phyloP scores from a whole-genome alignment of 2,888 invertebrate genomes.

The Ganaspis brasiliensis region DNA sequence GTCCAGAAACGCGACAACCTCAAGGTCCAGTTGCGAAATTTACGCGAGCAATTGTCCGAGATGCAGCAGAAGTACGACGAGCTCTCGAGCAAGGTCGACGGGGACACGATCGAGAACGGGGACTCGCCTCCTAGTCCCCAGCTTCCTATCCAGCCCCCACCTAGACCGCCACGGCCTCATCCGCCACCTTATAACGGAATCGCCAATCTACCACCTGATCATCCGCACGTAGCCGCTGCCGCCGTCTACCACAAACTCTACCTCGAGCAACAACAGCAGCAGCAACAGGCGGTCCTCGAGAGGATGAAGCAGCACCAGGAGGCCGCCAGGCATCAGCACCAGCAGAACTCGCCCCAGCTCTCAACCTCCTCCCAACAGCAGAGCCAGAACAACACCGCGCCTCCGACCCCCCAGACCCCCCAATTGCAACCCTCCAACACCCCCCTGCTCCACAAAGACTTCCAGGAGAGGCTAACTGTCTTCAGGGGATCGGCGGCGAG shows the following conservation, averaged over 20 bases:
- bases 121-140: constrained; percentile 79
- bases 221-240: constrained; percentile 81
- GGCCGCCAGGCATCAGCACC: constrained; percentile 82
- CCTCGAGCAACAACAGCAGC: constrained; percentile 82
- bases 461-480: constrained; percentile 90
- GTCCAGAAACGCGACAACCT: constrained; percentile 92
- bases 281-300: constrained; percentile 79
- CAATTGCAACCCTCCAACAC: constrained; percentile 81
- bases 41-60: constrained; percentile 94
- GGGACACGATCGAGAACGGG: constrained; percentile 83
- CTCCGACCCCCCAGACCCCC: constrained; percentile 72
- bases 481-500: constrained; percentile 85
- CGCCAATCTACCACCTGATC: constrained; percentile 83
- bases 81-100: constrained; percentile 91
- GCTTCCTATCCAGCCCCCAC: constrained; percentile 81
- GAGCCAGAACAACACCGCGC: constrained; percentile 70
- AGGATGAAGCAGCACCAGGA: constrained; percentile 82
- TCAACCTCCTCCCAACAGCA: constrained; percentile 75
- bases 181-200: constrained; percentile 82
- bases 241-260: constrained; percentile 82
- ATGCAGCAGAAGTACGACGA: constrained; percentile 96
- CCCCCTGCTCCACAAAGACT: constrained; percentile 82
- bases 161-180: constrained; percentile 80
- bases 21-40: constrained; percentile 91
- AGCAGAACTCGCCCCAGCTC: constrained; percentile 75